These are phyloP conservation scores for Thalassaphorura encarpata DNA, from an alignment of 1,140 invertebrate genomes.

Conservation along the genomic window DNA sequence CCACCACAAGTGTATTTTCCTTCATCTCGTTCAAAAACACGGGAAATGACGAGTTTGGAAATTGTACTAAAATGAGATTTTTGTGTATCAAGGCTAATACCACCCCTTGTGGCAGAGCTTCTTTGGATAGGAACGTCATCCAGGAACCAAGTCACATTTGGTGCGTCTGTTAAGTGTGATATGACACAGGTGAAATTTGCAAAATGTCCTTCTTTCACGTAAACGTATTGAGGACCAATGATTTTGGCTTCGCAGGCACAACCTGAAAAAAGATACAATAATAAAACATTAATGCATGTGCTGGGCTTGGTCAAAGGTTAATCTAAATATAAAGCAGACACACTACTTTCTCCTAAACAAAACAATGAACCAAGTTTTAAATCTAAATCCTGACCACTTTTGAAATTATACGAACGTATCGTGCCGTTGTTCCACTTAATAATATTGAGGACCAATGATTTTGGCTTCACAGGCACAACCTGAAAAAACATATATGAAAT, in stretches of 20 bases:
- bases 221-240: conserved; percentile 25
- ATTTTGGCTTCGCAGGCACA: conserved; percentile 28
- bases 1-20: conserved; percentile 30
- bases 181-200: conserved; percentile 34
- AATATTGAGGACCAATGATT: conserved; percentile 29
- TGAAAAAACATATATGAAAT: too few relatives aligned
- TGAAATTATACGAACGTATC: too few relatives aligned
- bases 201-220: conserved; percentile 23
- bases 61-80: conserved; percentile 11
- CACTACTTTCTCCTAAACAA: too few relatives aligned
- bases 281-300: too few relatives aligned
- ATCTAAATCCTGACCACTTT: too few relatives aligned
- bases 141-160: conserved; percentile 33
- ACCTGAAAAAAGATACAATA: too few relatives aligned
- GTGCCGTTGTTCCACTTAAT: conserved; percentile 22
- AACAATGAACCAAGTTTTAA: too few relatives aligned
- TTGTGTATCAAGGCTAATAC: conserved; percentile 30
- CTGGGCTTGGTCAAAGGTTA: too few relatives aligned
- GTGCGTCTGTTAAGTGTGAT: conserved; percentile 4
- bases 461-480: conserved; percentile 22
- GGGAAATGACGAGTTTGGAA: conserved; percentile 26
- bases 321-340: too few relatives aligned
- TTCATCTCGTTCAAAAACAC: conserved; percentile 12
- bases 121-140: conserved; percentile 30
- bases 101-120: conserved; percentile 20